Conservation (phyloP, 2,888 invertebrate genomes). For the Macrosoma leucophasiata region DNA sequence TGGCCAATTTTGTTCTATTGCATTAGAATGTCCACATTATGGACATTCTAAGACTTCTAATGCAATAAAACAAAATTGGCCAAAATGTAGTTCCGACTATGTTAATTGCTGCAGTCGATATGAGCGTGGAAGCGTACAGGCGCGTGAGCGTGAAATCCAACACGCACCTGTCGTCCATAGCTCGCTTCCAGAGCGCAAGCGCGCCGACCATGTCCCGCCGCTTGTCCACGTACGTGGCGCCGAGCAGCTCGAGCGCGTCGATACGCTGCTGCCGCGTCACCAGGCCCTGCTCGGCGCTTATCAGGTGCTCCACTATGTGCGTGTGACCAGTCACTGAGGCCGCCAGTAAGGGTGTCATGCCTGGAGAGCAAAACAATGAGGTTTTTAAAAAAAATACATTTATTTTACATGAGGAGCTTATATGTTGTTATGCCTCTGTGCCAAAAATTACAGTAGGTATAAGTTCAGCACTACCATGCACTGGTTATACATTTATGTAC, state of each 20-base stretch:
- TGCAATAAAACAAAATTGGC: no score
- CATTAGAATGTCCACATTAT: no score
- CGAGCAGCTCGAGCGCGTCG: slow-evolving; percentile 92
- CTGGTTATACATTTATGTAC: no score
- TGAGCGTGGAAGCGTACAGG: slow-evolving; percentile 4
- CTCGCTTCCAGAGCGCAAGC: slow-evolving; percentile 90
- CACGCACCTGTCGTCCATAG: slow-evolving; percentile 89
- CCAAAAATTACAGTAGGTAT: no score
- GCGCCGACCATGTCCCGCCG: slow-evolving; percentile 95
- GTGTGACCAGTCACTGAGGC: slow-evolving; percentile 95
- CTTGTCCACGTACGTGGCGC: slow-evolving; percentile 98
- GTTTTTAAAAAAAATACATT: neutral
- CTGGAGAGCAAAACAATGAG: slow-evolving; percentile 46
- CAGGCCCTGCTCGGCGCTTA: slow-evolving; percentile 82
- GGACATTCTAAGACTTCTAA: no score
- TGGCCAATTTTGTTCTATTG: no score
- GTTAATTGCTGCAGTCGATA: no score
- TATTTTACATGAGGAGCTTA: no score
- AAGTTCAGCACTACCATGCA: no score
- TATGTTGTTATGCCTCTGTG: no score
- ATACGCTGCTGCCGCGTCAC: slow-evolving; percentile 88
- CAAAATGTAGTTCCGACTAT: no score
- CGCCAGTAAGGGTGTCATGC: slow-evolving; percentile 96
- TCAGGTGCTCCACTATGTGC: slow-evolving; percentile 94
- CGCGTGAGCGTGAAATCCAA: slow-evolving; percentile 2